Evolutionary conservation across 2,888 invertebrate genomes (phyloP), one percentile per base, ranked within the genome.

Genomic region (Litoditis marina): DNA sequence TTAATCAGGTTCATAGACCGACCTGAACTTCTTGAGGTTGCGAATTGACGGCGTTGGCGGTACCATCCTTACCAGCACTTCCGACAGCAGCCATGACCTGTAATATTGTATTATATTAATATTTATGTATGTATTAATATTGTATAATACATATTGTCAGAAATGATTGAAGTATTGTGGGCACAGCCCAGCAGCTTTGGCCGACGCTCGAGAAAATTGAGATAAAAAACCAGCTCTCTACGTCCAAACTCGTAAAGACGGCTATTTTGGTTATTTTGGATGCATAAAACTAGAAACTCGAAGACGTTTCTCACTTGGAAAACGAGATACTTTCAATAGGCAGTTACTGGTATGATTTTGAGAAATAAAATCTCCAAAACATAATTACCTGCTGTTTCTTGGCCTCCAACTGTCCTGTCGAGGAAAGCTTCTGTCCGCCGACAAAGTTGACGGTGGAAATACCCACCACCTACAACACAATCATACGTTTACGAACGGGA

Each of bases 381-480:
- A n/a, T n/a, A n/a, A n/a, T 13, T 5, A 22, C 32, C 46, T 59
- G 60, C 42, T 59, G 53, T 60, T 75, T 67, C 58, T 71, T 73
- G 5, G 62, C 63, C 25, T 71, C 72, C 19, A 63, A 6, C 42
- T 55, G 39, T 16, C 66, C 71, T 2, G 77, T 77, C 22, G 77
- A 69, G n/a, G 55, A 65, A 44, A 79, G 68, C 30, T 71, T 72
- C 1, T 65, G 65, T 75, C 82, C 79, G 82, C 85, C 90, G 82
- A 92, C 90, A 87, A 92, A 92, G 80, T 90, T 66, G 2, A 68
- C 63, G 1, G 68, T 68, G 16, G 69, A 63, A 32, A 72, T 64
- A 13, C 72, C 72, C 36, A 71, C 47, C 5, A 71, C 65, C 46
- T 51, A 25, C 31, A 32, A 31, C 11, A 51, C 19, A 32, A 8